Conservation (phyloP, 2,797 vertebrate species). For the Orestias chungarensis region DNA sequence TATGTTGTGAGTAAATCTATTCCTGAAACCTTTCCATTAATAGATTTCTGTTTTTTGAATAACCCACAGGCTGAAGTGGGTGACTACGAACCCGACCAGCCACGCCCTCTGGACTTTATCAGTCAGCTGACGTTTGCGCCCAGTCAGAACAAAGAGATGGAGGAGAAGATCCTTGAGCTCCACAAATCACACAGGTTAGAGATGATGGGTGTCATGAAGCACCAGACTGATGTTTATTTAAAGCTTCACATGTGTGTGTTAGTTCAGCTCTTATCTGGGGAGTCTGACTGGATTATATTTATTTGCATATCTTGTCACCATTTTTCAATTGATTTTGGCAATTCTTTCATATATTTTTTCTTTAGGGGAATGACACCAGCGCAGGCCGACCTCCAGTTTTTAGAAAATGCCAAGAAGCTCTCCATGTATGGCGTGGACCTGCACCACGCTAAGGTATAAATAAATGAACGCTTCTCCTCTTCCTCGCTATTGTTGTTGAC, state of each 20-base stretch:
- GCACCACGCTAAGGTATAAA: constrained; percentile 94
- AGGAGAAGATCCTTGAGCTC: constrained; percentile 94
- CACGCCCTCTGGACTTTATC: constrained; percentile 81
- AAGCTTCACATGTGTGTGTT: constrained; percentile 2
- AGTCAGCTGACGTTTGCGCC: constrained; percentile 90
- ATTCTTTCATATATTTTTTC: constrained; percentile 8
- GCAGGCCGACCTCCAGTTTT: constrained; percentile 92
- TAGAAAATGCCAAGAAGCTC: constrained; percentile 98
- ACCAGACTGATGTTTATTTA: not conserved
- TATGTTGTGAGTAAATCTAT: not conserved
- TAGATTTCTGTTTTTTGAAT: not conserved
- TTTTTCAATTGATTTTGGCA: not conserved
- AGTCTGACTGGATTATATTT: not conserved
- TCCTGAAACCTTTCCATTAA: not conserved
- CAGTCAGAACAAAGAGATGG: constrained; percentile 93
- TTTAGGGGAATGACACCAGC: constrained; percentile 94
- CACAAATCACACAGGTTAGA: constrained; percentile 93
- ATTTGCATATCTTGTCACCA: not conserved
- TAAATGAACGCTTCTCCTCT: constrained; percentile 38
- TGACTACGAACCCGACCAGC: constrained; percentile 89
- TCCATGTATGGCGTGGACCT: constrained; percentile 99
- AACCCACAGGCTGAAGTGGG: constrained; percentile 86
- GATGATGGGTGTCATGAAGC: no score
- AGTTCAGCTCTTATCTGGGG: not conserved
- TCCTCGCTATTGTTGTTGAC: constrained; percentile 36